These are phyloP conservation scores for Atherinosoma microstoma DNA, from an alignment of 2,797 vertebrate species.

Conservation along the genomic window DNA sequence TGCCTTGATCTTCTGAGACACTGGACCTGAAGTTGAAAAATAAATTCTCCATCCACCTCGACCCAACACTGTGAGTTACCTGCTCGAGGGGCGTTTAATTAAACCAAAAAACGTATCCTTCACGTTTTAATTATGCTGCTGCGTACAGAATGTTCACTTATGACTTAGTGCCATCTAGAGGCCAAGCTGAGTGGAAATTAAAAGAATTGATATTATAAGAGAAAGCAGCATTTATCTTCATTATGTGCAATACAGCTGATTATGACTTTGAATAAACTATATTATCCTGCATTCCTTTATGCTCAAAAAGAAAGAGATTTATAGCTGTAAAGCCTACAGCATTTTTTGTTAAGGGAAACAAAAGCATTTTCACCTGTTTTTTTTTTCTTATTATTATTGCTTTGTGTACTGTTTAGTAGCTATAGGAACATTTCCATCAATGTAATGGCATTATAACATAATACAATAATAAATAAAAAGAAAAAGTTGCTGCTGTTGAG, in stretches of 20 bases:
- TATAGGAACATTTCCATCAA: background rate
- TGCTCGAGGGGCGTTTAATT: conserved; percentile 76
- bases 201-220: background rate
- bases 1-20: conserved; percentile 65
- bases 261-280: conserved; percentile 10
- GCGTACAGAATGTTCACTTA: conserved; percentile 53
- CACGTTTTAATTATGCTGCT: conserved; percentile 73
- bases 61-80: conserved; percentile 51
- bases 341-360: conserved; percentile 1
- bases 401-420: background rate
- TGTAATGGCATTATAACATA: background rate
- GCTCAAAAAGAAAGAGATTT: background rate
- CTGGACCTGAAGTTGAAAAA: conserved; percentile 60
- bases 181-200: conserved; percentile 23
- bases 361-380: background rate
- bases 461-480: background rate
- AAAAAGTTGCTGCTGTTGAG: background rate
- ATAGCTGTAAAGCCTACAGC: background rate
- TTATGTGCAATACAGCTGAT: conserved; percentile 3
- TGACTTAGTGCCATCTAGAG: conserved; percentile 83
- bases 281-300: background rate
- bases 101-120: conserved; percentile 75
- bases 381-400: background rate
- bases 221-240: conserved; percentile 21
- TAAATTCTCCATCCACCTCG: conserved; percentile 46